Evolutionary conservation across 2,888 invertebrate species (phyloP).

Genomic region (Cerastis leucographa): DNA sequence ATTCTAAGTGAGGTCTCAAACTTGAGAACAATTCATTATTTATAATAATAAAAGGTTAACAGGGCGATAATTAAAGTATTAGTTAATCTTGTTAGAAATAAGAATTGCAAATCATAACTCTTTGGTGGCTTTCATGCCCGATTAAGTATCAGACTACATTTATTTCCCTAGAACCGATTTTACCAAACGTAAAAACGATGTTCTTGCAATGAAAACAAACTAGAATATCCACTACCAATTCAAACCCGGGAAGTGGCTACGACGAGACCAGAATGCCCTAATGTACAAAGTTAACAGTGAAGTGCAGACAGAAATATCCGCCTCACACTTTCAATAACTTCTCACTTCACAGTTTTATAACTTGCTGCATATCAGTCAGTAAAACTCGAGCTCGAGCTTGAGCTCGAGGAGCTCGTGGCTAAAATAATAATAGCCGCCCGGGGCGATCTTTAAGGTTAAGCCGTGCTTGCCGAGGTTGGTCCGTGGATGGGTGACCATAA

Average conservation of each 20-base stretch:
- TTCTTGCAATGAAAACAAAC: background rate
- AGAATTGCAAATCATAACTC: background rate
- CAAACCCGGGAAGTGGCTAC: background rate
- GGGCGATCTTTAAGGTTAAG: too few species aligned
- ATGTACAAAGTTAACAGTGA: background rate
- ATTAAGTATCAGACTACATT: background rate
- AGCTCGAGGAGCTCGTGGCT: too few species aligned
- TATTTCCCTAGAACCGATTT: background rate
- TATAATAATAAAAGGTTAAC: background rate
- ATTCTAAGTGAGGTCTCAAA: constrained; percentile 5
- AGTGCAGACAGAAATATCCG: background rate
- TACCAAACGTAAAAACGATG: background rate
- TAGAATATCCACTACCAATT: background rate
- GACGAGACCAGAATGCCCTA: background rate
- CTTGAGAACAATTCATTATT: background rate
- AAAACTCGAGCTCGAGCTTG: too few species aligned
- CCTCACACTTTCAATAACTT: background rate
- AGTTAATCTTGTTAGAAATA: background rate
- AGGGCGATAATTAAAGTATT: background rate
- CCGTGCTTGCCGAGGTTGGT: too few species aligned
- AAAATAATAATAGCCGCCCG: too few species aligned
- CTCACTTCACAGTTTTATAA: background rate
- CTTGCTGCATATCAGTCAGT: background rate
- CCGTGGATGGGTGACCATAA: too few species aligned
- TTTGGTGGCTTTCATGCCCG: background rate